Percentiles rank a stretch among this genome's conserved stretches.
These are phyloP conservation scores for Tiaroga cobitis DNA, from an alignment of 2,797 vertebrate species.

Conservation along the genomic window DNA sequence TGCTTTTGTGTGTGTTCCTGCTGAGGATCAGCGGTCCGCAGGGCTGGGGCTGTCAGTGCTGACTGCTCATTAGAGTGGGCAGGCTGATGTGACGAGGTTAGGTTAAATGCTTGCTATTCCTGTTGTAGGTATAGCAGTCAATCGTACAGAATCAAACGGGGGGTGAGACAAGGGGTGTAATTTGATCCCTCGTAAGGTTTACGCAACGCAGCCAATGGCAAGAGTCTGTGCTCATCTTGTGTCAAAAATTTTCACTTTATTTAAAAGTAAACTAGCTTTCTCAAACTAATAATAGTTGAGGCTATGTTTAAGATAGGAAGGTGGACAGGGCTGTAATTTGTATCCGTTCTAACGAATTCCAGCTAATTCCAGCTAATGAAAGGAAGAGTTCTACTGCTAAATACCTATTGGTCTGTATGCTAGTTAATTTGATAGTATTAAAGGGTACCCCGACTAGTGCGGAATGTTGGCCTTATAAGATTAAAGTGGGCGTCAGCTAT, in stretches of 20 bases:
- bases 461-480: no score
- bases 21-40: conserved; percentile 1
- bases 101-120: conserved; percentile 40
- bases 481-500: no score
- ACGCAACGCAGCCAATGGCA: conserved; percentile 4
- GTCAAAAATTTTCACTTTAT: conserved; percentile 2
- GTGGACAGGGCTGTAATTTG: background rate
- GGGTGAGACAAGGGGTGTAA: background rate
- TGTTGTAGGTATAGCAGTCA: conserved; percentile 34
- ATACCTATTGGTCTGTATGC: background rate
- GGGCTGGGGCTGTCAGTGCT: conserved; percentile 11
- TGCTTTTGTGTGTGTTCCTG: conserved; percentile 28
- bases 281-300: background rate
- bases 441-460: no score
- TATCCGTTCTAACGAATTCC: background rate
- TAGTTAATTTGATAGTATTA: background rate
- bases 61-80: conserved; percentile 43
- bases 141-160: background rate
- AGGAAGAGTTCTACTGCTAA: background rate
- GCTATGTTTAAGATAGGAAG: background rate
- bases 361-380: background rate
- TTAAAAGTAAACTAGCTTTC: background rate
- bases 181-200: conserved; percentile 7
- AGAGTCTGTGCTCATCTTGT: background rate
- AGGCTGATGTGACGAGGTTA: conserved; percentile 34